Conservation (phyloP, 2,888 invertebrate species). For the Syritta pipiens region DNA sequence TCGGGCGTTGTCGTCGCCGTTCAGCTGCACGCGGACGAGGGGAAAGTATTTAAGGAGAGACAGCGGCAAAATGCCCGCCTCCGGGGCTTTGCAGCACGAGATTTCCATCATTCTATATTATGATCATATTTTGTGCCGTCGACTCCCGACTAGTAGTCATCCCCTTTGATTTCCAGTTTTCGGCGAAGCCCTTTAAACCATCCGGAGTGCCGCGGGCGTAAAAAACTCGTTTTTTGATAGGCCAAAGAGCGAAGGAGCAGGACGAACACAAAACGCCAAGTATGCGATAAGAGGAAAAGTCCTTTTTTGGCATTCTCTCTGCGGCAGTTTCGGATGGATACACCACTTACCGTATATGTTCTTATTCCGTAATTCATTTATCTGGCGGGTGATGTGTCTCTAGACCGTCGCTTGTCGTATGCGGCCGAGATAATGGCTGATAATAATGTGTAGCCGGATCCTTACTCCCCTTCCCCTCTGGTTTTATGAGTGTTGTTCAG, state of each 20-base stretch:
- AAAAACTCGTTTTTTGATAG: conserved; percentile 46
- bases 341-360: conserved; percentile 61
- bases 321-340: conserved; percentile 52
- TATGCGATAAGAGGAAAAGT: conserved; percentile 57
- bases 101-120: conserved; percentile 67
- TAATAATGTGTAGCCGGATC: conserved; percentile 34
- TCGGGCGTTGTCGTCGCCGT: too few relatives aligned
- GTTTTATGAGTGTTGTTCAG: conserved; percentile 62
- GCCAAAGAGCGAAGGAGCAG: conserved; percentile 19
- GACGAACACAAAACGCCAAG: conserved; percentile 43
- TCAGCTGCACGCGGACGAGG: neutral
- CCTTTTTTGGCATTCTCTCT: conserved; percentile 23
- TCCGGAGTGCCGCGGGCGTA: conserved; percentile 50
- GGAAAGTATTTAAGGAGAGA: conserved; percentile 28
- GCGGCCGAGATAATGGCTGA: conserved; percentile 27
- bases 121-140: conserved; percentile 58
- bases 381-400: conserved; percentile 13
- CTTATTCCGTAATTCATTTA: conserved; percentile 56
- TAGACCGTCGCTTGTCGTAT: conserved; percentile 17
- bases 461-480: conserved; percentile 37
- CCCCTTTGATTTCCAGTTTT: conserved; percentile 52
- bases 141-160: neutral
- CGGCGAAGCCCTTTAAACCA: conserved; percentile 53
- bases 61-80: conserved; percentile 41
- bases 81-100: conserved; percentile 50